A percentile compares a stretch with the other conserved stretches of the same genome.
Conservation (phyloP, 1,140 invertebrate genomes). For the Araneus ventricosus region DNA sequence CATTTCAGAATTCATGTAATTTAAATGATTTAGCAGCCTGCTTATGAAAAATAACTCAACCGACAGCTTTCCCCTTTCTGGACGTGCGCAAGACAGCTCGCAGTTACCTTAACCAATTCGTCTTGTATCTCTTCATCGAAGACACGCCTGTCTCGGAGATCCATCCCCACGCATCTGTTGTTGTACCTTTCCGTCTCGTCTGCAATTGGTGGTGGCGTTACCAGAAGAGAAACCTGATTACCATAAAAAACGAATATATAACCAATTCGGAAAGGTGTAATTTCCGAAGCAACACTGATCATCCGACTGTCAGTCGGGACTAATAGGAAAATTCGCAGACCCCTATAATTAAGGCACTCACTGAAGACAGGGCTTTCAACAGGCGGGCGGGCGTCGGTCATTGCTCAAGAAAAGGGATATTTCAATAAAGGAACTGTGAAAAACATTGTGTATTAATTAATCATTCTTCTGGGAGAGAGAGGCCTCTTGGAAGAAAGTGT, state of each 20-base stretch:
- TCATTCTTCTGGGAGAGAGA: not conserved
- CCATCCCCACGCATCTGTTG: not conserved
- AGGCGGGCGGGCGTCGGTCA: not conserved
- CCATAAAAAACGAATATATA: constrained; percentile 71
- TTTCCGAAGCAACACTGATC: constrained; percentile 40
- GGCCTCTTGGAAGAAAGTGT: not conserved
- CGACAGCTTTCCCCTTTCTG: too few species aligned
- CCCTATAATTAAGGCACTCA: constrained; percentile 53
- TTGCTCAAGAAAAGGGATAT: constrained; percentile 17
- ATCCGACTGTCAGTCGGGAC: constrained; percentile 51
- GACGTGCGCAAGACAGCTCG: too few species aligned
- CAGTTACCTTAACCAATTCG: too few species aligned
- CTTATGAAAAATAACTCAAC: too few species aligned
- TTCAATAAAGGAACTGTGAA: constrained; percentile 51
- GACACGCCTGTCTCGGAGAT: not conserved
- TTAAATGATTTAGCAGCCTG: too few species aligned
- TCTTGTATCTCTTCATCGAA: not conserved
- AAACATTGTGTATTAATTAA: constrained; percentile 53
- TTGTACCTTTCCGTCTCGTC: not conserved
- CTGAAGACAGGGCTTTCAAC: constrained; percentile 37
- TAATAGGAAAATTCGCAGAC: constrained; percentile 65
- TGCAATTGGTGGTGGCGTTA: not conserved
- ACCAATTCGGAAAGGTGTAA: constrained; percentile 69
- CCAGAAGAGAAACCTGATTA: constrained; percentile 34
- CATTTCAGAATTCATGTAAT: too few species aligned